These are phyloP conservation scores for Drosophila subobscura DNA, from an alignment of 1,140 invertebrate genomes.

Conservation along the genomic window DNA sequence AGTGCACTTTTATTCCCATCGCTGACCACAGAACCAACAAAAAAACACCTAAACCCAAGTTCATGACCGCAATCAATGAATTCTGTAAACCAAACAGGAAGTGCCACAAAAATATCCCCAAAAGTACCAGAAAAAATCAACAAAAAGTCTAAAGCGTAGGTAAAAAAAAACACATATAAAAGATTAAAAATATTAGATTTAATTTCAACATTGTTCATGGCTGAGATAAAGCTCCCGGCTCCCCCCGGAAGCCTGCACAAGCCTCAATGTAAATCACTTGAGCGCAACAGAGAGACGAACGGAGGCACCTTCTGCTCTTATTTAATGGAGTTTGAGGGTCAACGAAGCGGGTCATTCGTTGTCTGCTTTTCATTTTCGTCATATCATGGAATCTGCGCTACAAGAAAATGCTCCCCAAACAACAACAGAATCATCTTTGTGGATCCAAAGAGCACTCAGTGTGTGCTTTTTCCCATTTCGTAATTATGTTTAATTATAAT, in stretches of 20 bases:
- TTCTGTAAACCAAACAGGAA: conserved; percentile 43
- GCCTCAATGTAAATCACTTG: conserved; percentile 55
- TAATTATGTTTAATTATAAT: conserved; percentile 76
- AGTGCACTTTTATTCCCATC: not conserved
- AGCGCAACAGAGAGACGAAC: conserved; percentile 38
- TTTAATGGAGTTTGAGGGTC: conserved; percentile 46
- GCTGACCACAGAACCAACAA: conserved; percentile 3
- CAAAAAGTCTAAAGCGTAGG: conserved; percentile 9
- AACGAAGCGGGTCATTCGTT: conserved; percentile 62
- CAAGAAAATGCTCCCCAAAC: conserved; percentile 34
- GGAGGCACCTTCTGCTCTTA: not conserved
- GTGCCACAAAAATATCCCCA: conserved; percentile 45
- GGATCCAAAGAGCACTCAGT: conserved; percentile 48
- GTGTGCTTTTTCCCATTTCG: conserved; percentile 43
- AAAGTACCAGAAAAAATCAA: conserved; percentile 22
- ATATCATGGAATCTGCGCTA: conserved; percentile 22
- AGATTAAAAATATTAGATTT: conserved; percentile 19
- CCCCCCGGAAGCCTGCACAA: conserved; percentile 7
- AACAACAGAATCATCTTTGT: conserved; percentile 17
- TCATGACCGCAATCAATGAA: conserved; percentile 45
- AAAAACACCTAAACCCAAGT: conserved; percentile 11
- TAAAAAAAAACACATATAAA: conserved; percentile 10
- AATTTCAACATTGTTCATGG: not conserved
- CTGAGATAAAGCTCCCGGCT: conserved; percentile 19
- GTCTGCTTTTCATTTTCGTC: conserved; percentile 36